phyloP scores from a whole-genome alignment of 1,140 invertebrate genomes.

The Adelges cooleyi region DNA sequence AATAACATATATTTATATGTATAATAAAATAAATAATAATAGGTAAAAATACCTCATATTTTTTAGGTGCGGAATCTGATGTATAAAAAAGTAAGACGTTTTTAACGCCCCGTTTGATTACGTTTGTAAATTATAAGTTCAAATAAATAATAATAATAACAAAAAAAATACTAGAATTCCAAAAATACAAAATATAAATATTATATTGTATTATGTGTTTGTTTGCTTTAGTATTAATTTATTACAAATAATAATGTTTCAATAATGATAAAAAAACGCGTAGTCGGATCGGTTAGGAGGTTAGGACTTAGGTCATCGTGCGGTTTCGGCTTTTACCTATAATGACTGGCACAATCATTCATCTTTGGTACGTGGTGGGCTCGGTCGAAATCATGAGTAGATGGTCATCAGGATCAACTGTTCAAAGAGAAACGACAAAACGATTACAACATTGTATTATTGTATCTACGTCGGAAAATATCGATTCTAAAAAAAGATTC shows the following conservation, averaged over 20 bases:
- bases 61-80: neutral
- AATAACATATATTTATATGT: too few species aligned
- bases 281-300: neutral
- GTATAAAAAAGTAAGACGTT: neutral
- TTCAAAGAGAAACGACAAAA: slow-evolving; percentile 8
- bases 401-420: slow-evolving; percentile 37
- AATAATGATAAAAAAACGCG: slow-evolving; percentile 5
- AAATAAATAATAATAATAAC: too few species aligned
- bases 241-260: neutral
- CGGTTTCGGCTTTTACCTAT: neutral
- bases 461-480: too few species aligned
- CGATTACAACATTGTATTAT: neutral
- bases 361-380: slow-evolving; percentile 8
- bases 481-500: neutral
- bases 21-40: too few species aligned
- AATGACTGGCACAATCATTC: slow-evolving; percentile 13
- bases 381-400: slow-evolving; percentile 33
- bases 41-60: too few species aligned
- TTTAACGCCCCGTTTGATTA: slow-evolving; percentile 13
- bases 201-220: neutral
- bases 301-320: neutral
- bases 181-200: neutral
- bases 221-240: neutral
- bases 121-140: too few species aligned
- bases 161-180: slow-evolving; percentile 16